Evolutionary conservation across 1,140 invertebrate species (phyloP), one percentile per base, ranked within the genome.

Genomic region (Prorops nasuta): DNA sequence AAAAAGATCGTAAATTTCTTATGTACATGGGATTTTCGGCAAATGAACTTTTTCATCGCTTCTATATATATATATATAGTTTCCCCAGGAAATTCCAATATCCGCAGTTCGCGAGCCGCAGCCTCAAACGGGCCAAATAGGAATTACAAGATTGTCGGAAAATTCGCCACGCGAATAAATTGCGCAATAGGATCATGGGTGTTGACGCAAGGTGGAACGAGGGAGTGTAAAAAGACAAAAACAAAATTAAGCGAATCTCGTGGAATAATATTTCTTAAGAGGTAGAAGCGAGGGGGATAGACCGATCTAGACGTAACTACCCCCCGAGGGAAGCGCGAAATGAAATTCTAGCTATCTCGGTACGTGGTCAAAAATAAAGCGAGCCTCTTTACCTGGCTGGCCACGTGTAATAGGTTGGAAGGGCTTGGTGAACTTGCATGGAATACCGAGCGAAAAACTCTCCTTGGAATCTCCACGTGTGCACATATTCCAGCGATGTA

Each of bases 291-390:
- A 17, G 17, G 32, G 44, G 34, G 46, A 16, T 49, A 50, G 58
- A 4, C 22, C 41, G 56, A 58, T 59, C 56, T 57, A 41, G 58
- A 49, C 50, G 45, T 54, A 58, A 59, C 57, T 57, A 59, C 46
- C 56, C 38, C 57, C 55, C 46, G 39, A 48, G 37, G 57, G 50
- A 48, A 18, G 55, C 42, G 55, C 43, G 51, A 57, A 59, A 59
- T 59, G 57, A 59, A 59, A 59, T 59, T 59, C 56, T 45, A 44
- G 56, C 57, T 59, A 59, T 59, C 57, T 58, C 40, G 57, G 39
- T 50, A 59, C 51, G 55, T 58, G 57, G 57, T 58, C 50, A 59
- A 59, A 59, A 58, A 58, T 59, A 59, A 58, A 58, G 57, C 42
- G 43, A 59, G 39, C 51, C 50, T 49, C 46, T 49, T 59, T 59